Percentiles rank a stretch among this genome's conserved stretches.
Evolutionary conservation across 2,797 vertebrate genomes (phyloP).

Genomic region (Sebastes baramenuke): DNA sequence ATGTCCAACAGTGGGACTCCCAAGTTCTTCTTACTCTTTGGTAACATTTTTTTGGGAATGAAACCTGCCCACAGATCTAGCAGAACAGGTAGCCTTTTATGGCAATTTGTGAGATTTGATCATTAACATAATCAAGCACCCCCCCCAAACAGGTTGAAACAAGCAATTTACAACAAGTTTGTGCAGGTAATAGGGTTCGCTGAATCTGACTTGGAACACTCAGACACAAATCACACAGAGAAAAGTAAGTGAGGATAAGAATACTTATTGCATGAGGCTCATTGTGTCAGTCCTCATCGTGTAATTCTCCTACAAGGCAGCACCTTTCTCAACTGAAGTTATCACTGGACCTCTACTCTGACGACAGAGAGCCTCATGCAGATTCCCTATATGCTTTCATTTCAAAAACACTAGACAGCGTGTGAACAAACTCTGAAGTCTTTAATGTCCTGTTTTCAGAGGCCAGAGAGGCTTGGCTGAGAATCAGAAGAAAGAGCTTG

Average conservation of each 20-base stretch:
- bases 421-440: neutral
- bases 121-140: neutral
- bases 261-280: neutral
- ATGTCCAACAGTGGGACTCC: neutral
- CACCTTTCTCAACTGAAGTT: neutral
- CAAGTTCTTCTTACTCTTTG: neutral
- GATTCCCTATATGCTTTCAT: neutral
- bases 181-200: neutral
- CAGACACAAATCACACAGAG: neutral
- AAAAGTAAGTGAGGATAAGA: neutral
- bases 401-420: neutral
- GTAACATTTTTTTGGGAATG: neutral
- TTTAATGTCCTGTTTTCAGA: conserved; percentile 80
- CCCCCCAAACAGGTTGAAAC: neutral
- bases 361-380: neutral
- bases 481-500: conserved; percentile 94
- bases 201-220: neutral
- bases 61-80: neutral
- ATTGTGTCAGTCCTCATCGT: neutral
- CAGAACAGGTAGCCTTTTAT: neutral
- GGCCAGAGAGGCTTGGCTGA: conserved; percentile 90
- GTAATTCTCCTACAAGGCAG: neutral
- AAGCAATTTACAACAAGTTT: neutral
- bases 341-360: neutral
- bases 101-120: neutral